phyloP scores from a whole-genome alignment of 2,113 vertebrate genomes.

The Sciurus niger region DNA sequence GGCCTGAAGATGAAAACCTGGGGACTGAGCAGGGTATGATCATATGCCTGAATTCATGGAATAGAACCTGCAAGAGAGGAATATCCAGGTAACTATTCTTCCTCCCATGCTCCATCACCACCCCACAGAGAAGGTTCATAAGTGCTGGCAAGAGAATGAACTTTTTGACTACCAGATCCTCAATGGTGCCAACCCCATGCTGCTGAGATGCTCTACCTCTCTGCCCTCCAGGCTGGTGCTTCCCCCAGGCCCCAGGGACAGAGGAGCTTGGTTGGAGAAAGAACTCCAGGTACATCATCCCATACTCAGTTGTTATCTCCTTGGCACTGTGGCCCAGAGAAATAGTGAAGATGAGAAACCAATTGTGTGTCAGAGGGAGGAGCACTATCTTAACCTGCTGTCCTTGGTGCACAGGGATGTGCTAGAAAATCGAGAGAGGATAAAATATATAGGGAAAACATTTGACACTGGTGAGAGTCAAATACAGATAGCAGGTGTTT shows the following conservation, averaged over 20 bases:
- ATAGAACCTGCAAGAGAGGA: not conserved
- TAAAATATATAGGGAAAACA: not conserved
- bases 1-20: not conserved
- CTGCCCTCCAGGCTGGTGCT: constrained; percentile 88
- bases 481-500: too few relatives aligned
- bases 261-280: constrained; percentile 87
- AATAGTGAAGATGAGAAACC: not conserved
- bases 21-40: not conserved
- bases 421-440: not conserved
- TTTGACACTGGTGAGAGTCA: not conserved
- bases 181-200: constrained; percentile 90
- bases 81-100: not conserved
- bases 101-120: not conserved
- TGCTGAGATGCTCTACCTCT: constrained; percentile 85
- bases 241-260: constrained; percentile 56
- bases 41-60: not conserved
- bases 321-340: not conserved
- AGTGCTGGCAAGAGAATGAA: constrained; percentile 90
- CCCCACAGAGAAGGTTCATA: constrained; percentile 89
- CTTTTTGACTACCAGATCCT: constrained; percentile 92
- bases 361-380: not conserved
- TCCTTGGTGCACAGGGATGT: not conserved
- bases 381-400: not conserved
- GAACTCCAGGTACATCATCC: constrained; percentile 87
- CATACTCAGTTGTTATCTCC: not conserved